A percentile compares a stretch with the other conserved stretches of the same genome.
Evolutionary conservation across 2,888 invertebrate genomes (phyloP).

Genomic region (Cancer borealis): DNA sequence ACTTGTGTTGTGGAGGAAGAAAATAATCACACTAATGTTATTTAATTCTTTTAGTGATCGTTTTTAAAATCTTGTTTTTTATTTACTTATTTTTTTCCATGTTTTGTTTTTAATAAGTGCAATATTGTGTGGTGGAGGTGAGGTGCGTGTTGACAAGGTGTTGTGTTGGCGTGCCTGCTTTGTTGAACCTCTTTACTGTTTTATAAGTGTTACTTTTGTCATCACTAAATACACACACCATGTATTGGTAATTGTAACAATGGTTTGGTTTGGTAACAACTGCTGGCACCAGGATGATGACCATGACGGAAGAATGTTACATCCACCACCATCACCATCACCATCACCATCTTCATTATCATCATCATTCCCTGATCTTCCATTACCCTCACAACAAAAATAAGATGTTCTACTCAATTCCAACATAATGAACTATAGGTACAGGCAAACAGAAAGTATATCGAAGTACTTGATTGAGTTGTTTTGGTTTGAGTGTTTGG

Average conservation of each 20-base stretch:
- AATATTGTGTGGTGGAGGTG: background rate
- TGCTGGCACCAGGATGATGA: background rate
- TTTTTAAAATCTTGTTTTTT: background rate
- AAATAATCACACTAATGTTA: background rate
- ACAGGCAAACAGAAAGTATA: too few species aligned
- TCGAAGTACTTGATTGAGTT: too few species aligned
- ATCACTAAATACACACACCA: too few species aligned
- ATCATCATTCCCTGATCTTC: background rate
- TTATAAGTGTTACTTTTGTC: background rate
- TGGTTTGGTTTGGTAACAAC: background rate
- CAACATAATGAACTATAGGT: too few species aligned
- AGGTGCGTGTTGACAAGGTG: background rate
- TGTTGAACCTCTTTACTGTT: background rate
- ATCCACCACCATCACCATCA: background rate
- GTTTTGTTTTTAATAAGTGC: background rate
- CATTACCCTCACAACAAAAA: too few species aligned
- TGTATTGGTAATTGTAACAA: too few species aligned
- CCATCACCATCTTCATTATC: background rate
- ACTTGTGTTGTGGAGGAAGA: background rate
- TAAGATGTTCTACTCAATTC: too few species aligned
- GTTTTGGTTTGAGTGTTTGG: too few species aligned
- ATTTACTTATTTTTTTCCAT: background rate
- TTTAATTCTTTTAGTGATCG: background rate
- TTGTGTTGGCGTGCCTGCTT: background rate
- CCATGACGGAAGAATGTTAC: background rate